Conservation (phyloP, 2,888 invertebrate species). For the Hanleya hanleyi region DNA sequence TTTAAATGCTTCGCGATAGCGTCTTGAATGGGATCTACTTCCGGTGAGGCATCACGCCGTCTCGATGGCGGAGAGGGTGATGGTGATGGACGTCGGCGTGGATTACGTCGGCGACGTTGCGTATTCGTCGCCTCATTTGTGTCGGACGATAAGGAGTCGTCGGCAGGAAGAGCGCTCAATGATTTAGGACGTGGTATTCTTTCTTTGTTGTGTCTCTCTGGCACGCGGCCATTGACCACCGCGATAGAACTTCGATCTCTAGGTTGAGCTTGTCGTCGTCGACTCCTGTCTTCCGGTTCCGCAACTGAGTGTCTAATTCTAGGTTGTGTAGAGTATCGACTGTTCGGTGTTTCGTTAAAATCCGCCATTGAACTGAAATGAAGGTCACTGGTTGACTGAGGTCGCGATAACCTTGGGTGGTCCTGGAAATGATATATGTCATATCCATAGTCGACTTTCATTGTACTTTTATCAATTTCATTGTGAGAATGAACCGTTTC, state of each 20-base stretch:
- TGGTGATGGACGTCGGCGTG: background rate
- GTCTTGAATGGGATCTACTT: background rate
- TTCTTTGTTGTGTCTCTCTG: background rate
- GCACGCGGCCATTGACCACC: background rate
- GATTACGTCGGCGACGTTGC: background rate
- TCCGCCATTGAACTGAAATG: background rate
- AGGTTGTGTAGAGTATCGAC: background rate
- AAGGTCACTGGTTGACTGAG: background rate
- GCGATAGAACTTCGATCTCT: background rate
- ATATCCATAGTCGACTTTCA: background rate
- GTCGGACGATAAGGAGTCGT: background rate
- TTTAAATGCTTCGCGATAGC: background rate
- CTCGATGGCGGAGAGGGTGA: background rate
- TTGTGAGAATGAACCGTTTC: background rate
- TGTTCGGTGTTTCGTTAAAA: background rate
- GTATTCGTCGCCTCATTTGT: background rate
- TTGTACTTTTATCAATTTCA: conserved; percentile 4
- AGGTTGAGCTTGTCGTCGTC: background rate
- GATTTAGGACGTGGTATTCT: background rate
- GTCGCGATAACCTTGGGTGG: background rate
- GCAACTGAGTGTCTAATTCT: background rate
- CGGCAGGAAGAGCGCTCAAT: background rate
- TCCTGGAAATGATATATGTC: background rate
- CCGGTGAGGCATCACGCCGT: background rate
- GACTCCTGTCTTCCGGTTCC: background rate